Evolutionary conservation across 2,888 invertebrate genomes (phyloP), one percentile per base, ranked within the genome.

Genomic region (Drosophila eohydei): DNA sequence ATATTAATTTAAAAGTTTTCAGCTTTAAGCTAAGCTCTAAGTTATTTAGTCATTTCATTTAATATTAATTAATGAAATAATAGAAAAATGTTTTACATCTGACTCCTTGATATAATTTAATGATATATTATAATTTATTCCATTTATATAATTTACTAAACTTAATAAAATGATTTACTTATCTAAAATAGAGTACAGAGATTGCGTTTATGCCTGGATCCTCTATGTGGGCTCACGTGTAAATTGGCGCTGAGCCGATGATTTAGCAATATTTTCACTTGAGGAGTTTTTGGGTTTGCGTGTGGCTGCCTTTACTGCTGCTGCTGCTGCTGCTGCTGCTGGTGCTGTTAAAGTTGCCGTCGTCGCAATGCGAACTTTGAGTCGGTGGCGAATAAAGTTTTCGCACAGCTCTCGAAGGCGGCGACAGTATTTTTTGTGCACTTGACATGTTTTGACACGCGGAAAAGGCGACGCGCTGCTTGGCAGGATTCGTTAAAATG

Each of bases 391-490:
- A 64, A 68, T 58, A 71, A 83, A 88, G 83, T 84, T 88, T 74
- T 69, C 63, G 80, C 80, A 83, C 68, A 80, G 81, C 78, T 76
- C 66, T 78, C 67, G 72, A 78, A 54, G 71, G 78, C 63, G 88
- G 71, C 84, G 84, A 88, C 86, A 88, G 88, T 84, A 80, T 88
- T 85, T 84, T 83, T 71, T 74, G 74, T 83, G 88, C 88, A 88
- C 84, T 84, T 84, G 84, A 88, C 84, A 84, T 84, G 84, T 88
- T 84, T 86, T 84, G 84, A 84, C 88, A 84, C 88, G 78, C 86
- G 66, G 54, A 54, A 72, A 55, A 65, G 59, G 38, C 61, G 61
- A 74, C 72, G 52, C 58, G 67, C 68, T 72, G 84, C 81, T 74
- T 48, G 34, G 28, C 36, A 44, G 51, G 44, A 38, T 21, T 52